Base-by-base conservation (phyloP, 2,113 vertebrate species). In the Muscicapa adusta region DNA sequence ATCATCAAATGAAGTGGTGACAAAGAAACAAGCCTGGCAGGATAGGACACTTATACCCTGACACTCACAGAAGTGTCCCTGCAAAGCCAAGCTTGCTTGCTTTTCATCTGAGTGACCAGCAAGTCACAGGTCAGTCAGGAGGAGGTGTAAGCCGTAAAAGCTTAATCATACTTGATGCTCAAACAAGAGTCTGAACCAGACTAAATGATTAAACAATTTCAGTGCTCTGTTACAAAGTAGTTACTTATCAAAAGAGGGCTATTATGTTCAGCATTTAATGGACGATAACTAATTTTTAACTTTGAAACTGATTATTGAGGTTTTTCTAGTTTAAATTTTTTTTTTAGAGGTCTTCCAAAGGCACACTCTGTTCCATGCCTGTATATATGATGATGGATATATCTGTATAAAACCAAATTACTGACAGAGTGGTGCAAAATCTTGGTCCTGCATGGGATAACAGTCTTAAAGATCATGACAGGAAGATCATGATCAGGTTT, bases 401-500 rank as follows among this genome's bases (percentile, higher is more conserved):
- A 31, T 3, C 34, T 36, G 24, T 48, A 50, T 50, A 56, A 84
- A 70, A 36, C 14, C n/a, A 40, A 40, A 36, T 8, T 18, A 40
- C 22, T 48, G 42, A 43, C 0, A 56, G 16, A 10, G 18, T 22
- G 13, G 23, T 48, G 13, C 14, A 80, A 82, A 84, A 54, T 50
- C 23, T n/a, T 86, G 12, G 6, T 36, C 0, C 1, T 3, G 3
- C 8, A 5, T 20, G 10, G 12, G 14, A 24, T 36, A 68, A 51
- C 18, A 67, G 34, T 51, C 10, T 10, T 47, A 43, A 83, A 73
- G 29, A 29, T 34, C 23, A 38, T 14, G 20, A 15, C 7, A 54
- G 23, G 3, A 66, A 66, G 66, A 54, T 53, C 5, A 22, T 38
- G 15, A 43, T 10, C 33, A 76, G 17, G 48, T 56, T 80, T 71